Base-by-base conservation (phyloP, 2,797 vertebrate genomes). In the Toxotes lorentzi region DNA sequence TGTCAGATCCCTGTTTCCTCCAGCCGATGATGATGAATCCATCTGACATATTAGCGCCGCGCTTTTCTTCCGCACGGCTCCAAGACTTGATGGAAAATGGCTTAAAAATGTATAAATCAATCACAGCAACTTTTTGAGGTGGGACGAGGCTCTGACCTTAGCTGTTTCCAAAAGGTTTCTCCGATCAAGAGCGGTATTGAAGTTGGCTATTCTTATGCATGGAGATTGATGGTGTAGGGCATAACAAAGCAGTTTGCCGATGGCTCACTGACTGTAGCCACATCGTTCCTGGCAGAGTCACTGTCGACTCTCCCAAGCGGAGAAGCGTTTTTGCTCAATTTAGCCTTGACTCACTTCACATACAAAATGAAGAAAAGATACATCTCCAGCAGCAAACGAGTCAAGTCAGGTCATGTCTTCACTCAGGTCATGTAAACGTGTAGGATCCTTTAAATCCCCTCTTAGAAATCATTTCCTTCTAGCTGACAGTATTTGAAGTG, bases 221-320 rank as follows among this genome's bases (percentile, higher is more conserved):
- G 72, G 83, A 88, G 79, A 91, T 89, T 85, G 87, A 91, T 90
- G 82, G 60, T 11, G 80, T 61, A 23, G 71, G 78, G 81, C 77
- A 70, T 73, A 87, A 78, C 70, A 86, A 89, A 90, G 79, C 74
- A 83, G 74, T 81, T 81, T 84, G 78, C 78, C 81, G 14, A 86
- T 86, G 82, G 38, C 59, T 79, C 57, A 45, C 63, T 45, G 68
- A 79, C 71, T 76, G 50, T 72, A 76, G 73, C 62, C 35, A 57
- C 41, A 34, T 53, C 32, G 30, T 66, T 78, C 43, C 62, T 70
- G 53, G 65, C 78, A 63, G 61, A 63, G 61, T 73, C 77, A 24
- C n/a, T 13, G 30, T 34, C 13, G 12, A 59, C 51, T 80, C 70
- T 4, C 61, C 68, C 23, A 11, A 57, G 34, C 60, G 45, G 63